Percentiles rank a stretch among this genome's conserved stretches.
Evolutionary conservation across 2,797 vertebrate genomes (phyloP).

Genomic region (Takifugu rubripes): DNA sequence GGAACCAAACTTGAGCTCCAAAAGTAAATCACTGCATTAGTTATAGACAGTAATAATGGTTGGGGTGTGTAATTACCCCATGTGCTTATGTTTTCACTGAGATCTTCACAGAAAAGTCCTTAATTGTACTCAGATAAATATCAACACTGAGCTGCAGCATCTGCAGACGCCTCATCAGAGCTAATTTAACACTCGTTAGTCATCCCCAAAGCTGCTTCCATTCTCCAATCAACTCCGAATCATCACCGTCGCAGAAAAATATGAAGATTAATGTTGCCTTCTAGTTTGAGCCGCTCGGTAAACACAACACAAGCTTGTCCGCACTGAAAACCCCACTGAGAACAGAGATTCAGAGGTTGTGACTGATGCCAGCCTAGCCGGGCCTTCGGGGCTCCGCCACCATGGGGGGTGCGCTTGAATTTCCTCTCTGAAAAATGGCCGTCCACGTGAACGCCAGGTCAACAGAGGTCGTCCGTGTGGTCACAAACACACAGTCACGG

Average conservation of each 20-base stretch:
- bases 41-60: slow-evolving; percentile 1
- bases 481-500: too few species aligned
- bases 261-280: background rate
- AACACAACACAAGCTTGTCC: background rate
- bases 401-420: slow-evolving; percentile 58
- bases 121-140: slow-evolving; percentile 35
- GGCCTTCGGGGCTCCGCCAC: slow-evolving; percentile 48
- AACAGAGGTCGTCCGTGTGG: slow-evolving; percentile 41
- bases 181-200: slow-evolving; percentile 25
- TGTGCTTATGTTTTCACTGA: slow-evolving; percentile 12
- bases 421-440: slow-evolving; percentile 43
- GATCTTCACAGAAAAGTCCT: slow-evolving; percentile 12
- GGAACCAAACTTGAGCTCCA: too few species aligned
- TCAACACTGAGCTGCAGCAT: slow-evolving; percentile 22
- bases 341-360: slow-evolving; percentile 13
- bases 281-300: background rate
- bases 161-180: slow-evolving; percentile 33
- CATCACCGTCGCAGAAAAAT: background rate
- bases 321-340: too few species aligned
- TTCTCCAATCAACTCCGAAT: slow-evolving; percentile 33
- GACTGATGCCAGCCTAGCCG: slow-evolving; percentile 35
- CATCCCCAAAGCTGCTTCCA: slow-evolving; percentile 8
- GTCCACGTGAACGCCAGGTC: slow-evolving; percentile 46
- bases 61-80: slow-evolving; percentile 28
- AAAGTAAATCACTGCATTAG: too few species aligned